Percentiles rank a stretch among this genome's conserved stretches.
Evolutionary conservation across 2,113 vertebrate species (phyloP).

Genomic region (Cinclus mexicanus): DNA sequence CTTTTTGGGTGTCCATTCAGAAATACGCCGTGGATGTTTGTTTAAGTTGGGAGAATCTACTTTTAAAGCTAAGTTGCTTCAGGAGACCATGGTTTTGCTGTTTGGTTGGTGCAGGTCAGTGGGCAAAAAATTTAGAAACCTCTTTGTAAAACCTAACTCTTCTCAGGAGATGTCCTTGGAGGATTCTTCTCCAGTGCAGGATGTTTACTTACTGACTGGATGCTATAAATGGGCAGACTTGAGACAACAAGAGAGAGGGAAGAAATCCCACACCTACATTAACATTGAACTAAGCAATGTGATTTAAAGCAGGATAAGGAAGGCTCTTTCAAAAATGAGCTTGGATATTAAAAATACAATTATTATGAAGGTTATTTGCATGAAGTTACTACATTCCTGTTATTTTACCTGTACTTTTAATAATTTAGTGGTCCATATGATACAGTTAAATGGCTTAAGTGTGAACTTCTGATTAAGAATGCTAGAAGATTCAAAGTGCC

Average conservation of each 20-base stretch:
- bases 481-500: neutral
- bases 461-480: neutral
- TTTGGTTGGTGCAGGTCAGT: neutral
- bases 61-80: neutral
- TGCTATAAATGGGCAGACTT: neutral
- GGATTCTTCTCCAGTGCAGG: neutral
- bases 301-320: neutral
- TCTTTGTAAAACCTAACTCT: neutral
- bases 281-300: neutral
- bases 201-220: neutral
- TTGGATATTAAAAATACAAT: neutral
- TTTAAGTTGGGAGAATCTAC: neutral
- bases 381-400: neutral
- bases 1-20: neutral
- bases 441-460: neutral
- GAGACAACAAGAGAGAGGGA: neutral
- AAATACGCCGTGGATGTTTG: neutral
- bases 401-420: neutral
- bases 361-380: neutral
- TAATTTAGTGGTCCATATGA: neutral
- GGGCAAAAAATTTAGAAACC: neutral
- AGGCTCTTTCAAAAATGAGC: neutral
- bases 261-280: neutral
- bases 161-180: neutral
- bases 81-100: neutral